Evolutionary conservation across 1,140 invertebrate genomes (phyloP).

Genomic region (Calephelis nemesis): DNA sequence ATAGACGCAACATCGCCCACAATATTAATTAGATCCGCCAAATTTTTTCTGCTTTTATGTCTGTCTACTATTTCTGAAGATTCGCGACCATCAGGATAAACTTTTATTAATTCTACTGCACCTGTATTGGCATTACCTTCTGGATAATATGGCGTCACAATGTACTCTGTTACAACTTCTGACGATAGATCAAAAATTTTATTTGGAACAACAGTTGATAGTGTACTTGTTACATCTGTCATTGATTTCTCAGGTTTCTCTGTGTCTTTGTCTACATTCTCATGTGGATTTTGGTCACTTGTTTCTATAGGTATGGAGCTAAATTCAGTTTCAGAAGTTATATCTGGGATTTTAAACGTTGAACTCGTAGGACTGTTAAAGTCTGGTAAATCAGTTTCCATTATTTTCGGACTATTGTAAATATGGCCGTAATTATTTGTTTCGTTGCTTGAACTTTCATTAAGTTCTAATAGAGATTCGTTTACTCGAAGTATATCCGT

Average conservation of each 20-base stretch:
- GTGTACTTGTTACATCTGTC: conserved; percentile 29
- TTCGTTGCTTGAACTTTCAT: neutral
- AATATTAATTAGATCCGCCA: conserved; percentile 71
- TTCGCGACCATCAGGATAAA: conserved; percentile 44
- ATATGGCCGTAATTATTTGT: neutral
- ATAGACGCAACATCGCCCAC: conserved; percentile 75
- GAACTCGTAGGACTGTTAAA: conserved; percentile 38
- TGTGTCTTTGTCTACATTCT: conserved; percentile 47
- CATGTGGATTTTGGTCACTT: conserved; percentile 70
- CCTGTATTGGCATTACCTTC: conserved; percentile 52
- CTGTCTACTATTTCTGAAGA: conserved; percentile 60
- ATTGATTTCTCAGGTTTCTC: conserved; percentile 45
- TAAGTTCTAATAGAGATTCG: conserved; percentile 2
- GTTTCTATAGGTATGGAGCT: conserved; percentile 69
- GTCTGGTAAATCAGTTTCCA: conserved; percentile 20
- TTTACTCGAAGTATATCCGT: conserved; percentile 24
- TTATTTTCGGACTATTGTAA: conserved; percentile 17
- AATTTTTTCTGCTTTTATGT: conserved; percentile 39
- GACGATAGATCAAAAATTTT: conserved; percentile 41
- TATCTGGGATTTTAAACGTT: conserved; percentile 56
- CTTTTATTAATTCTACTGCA: conserved; percentile 63
- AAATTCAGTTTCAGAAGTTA: conserved; percentile 58
- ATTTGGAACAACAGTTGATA: conserved; percentile 34
- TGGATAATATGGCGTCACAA: conserved; percentile 52
- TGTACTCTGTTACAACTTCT: conserved; percentile 61